Conservation (phyloP, 2,888 invertebrate genomes). For the Branchellion lobata region DNA sequence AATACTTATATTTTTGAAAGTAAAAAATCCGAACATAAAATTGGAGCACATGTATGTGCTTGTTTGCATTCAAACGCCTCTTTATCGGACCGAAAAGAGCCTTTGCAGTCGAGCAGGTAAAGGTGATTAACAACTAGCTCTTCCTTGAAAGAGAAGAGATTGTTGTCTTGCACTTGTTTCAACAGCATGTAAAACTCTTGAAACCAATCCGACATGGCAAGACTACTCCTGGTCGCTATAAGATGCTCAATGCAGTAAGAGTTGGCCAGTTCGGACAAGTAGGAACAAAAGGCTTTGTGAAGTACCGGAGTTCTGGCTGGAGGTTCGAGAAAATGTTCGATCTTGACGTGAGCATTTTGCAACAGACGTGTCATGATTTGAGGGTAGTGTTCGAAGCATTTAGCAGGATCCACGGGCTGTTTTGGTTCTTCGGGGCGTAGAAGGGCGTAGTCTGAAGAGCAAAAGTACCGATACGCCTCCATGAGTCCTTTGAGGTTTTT, state of each 20-base stretch:
- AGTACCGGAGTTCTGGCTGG: background rate
- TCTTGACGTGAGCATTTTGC: background rate
- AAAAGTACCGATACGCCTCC: slow-evolving; percentile 40
- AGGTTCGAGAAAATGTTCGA: background rate
- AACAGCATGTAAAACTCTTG: background rate
- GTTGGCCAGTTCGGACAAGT: background rate
- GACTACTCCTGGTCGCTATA: background rate
- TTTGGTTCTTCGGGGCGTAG: background rate
- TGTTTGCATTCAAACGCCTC: background rate
- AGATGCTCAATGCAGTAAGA: slow-evolving; percentile 36
- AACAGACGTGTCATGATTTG: slow-evolving; percentile 9
- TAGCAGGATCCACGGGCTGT: background rate
- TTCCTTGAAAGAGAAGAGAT: background rate
- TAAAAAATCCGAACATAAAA: slow-evolving; percentile 3
- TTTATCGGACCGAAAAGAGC: background rate
- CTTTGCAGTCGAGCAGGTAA: slow-evolving; percentile 21
- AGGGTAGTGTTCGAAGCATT: slow-evolving; percentile 36
- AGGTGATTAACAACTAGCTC: background rate
- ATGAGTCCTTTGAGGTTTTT: slow-evolving; percentile 35
- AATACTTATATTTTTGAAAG: background rate
- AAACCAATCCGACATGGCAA: slow-evolving; percentile 31
- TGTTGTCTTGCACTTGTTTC: slow-evolving; percentile 2
- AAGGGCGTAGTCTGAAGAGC: background rate
- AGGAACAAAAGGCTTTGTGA: slow-evolving; percentile 22
- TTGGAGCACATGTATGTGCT: background rate